Evolutionary conservation across 1,140 invertebrate genomes (phyloP).

Genomic region (Anthonomus grandis): DNA sequence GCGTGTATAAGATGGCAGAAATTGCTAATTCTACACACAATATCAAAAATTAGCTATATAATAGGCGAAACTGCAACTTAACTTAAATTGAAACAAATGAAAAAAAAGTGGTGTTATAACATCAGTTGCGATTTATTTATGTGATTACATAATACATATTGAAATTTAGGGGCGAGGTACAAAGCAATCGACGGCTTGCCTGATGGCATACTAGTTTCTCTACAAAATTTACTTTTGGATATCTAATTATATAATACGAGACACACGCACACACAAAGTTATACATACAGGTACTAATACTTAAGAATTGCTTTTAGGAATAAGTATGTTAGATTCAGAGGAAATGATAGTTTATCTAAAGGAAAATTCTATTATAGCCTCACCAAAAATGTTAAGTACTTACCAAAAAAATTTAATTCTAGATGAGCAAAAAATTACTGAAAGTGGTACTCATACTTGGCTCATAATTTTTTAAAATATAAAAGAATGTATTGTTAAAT

Average conservation of each 20-base stretch:
- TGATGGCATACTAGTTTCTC: slow-evolving; percentile 7
- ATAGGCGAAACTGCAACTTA: slow-evolving; percentile 2
- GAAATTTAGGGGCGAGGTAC: slow-evolving; percentile 7
- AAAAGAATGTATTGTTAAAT: not conserved
- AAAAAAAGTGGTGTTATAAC: slow-evolving; percentile 15
- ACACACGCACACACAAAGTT: slow-evolving; percentile 17
- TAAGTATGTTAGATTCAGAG: not conserved
- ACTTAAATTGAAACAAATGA: slow-evolving; percentile 10
- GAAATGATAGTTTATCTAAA: slow-evolving; percentile 1
- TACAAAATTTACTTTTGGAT: no score
- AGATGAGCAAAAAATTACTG: slow-evolving; percentile 1
- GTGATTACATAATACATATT: slow-evolving; percentile 2
- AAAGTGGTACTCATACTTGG: not conserved
- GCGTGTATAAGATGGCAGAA: slow-evolving; percentile 17
- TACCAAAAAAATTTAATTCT: slow-evolving; percentile 19
- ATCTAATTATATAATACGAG: slow-evolving; percentile 13
- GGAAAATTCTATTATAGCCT: not conserved
- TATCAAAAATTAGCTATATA: slow-evolving; percentile 20
- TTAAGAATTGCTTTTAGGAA: slow-evolving; percentile 26
- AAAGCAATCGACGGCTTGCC: slow-evolving; percentile 25
- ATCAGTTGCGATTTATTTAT: slow-evolving; percentile 25
- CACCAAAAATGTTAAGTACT: slow-evolving; percentile 13
- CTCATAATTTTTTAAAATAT: not conserved
- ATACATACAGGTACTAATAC: slow-evolving; percentile 10
- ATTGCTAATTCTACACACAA: slow-evolving; percentile 24